phyloP scores from a whole-genome alignment of 2,113 vertebrate genomes.

The Seriola rivoliana region DNA sequence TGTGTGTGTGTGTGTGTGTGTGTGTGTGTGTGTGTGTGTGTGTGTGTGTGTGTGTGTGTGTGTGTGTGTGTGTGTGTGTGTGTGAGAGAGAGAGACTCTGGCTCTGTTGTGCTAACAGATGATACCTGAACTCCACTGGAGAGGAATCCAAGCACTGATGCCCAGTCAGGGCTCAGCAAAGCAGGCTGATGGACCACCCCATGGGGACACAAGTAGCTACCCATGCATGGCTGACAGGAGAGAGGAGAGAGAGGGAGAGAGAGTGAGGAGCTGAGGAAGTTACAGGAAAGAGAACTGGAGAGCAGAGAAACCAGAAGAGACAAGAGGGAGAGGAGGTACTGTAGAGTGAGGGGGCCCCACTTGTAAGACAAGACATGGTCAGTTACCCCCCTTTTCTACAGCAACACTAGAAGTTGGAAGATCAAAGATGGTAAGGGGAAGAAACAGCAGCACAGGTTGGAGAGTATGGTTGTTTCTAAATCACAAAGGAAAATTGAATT shows the following conservation, averaged over 20 bases:
- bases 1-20: neutral
- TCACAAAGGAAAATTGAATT: neutral
- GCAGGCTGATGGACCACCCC: constrained; percentile 63
- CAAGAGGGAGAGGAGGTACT: constrained; percentile 30
- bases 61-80: neutral
- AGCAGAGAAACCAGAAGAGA: constrained; percentile 34
- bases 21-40: too few relatives aligned
- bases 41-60: too few relatives aligned
- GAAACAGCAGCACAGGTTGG: neutral
- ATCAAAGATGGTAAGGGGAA: constrained; percentile 11
- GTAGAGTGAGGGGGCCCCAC: constrained; percentile 9
- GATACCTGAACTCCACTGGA: constrained; percentile 65
- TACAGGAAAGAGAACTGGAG: constrained; percentile 10
- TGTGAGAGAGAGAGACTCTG: neutral
- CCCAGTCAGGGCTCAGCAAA: constrained; percentile 64
- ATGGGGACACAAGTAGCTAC: constrained; percentile 55
- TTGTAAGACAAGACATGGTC: constrained; percentile 63
- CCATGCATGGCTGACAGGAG: constrained; percentile 62
- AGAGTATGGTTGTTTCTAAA: neutral
- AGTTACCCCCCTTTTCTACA: constrained; percentile 52
- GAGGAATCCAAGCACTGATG: constrained; percentile 59
- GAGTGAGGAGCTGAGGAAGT: neutral
- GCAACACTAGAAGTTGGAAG: constrained; percentile 12
- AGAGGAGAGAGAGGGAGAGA: constrained; percentile 21
- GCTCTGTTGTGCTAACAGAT: constrained; percentile 68